Evolutionary conservation across 2,113 vertebrate species (phyloP).

Genomic region (Ceyx melanurus): DNA sequence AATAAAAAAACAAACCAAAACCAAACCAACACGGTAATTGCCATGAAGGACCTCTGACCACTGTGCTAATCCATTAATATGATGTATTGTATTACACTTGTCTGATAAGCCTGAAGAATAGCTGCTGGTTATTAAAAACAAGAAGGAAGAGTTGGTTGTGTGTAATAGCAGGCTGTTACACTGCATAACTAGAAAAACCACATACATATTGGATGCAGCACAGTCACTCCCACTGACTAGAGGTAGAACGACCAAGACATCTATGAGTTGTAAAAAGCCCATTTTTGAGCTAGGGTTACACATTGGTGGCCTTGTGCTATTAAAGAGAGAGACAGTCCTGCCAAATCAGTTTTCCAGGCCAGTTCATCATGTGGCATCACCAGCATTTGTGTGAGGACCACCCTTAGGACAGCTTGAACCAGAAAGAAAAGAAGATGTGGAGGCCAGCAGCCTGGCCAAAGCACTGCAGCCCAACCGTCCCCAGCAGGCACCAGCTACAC

Average conservation of each 20-base stretch:
- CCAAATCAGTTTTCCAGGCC: background rate
- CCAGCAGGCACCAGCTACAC: background rate
- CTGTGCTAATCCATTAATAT: background rate
- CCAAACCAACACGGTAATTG: background rate
- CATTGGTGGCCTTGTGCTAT: background rate
- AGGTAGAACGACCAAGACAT: background rate
- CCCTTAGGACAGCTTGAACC: background rate
- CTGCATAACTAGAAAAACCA: background rate
- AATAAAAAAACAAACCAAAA: background rate
- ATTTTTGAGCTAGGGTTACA: background rate
- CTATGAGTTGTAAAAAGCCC: background rate
- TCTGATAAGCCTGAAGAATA: background rate
- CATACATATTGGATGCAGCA: rapidly evolving
- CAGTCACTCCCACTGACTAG: background rate
- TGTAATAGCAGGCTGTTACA: background rate
- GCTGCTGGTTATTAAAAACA: background rate
- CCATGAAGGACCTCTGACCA: background rate
- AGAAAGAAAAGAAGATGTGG: background rate
- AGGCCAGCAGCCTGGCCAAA: background rate
- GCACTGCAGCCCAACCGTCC: background rate
- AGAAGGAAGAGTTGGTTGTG: background rate
- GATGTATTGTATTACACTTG: background rate
- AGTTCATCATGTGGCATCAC: background rate
- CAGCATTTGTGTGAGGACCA: background rate
- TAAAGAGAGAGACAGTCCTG: background rate